Conservation (phyloP, 2,113 vertebrate species). For the Alexandromys fortis region DNA sequence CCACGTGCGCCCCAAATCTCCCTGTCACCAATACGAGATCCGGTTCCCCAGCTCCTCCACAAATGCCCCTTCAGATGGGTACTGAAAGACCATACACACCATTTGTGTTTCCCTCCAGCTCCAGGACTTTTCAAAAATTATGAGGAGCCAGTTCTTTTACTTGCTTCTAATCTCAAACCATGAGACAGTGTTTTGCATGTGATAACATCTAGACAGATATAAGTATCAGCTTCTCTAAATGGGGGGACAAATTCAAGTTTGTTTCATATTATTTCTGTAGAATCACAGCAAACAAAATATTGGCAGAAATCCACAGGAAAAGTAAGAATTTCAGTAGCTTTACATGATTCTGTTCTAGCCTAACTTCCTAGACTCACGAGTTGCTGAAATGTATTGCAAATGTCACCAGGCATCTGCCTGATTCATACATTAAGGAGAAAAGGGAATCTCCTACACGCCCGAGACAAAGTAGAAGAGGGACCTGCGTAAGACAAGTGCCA, state of each 20-base stretch:
- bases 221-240: constrained; percentile 37
- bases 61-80: not conserved
- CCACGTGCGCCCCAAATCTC: not conserved
- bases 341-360: constrained; percentile 61
- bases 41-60: not conserved
- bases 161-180: constrained; percentile 45
- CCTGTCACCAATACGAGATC: not conserved
- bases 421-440: constrained; percentile 52
- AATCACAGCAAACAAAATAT: constrained; percentile 70
- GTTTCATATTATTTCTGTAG: constrained; percentile 50
- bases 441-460: constrained; percentile 25
- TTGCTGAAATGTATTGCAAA: constrained; percentile 74
- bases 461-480: constrained; percentile 27
- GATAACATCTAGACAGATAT: constrained; percentile 45
- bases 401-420: constrained; percentile 65
- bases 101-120: not conserved
- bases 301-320: constrained; percentile 57
- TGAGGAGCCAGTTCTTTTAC: not conserved
- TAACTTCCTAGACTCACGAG: constrained; percentile 63
- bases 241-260: constrained; percentile 52
- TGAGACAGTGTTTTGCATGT: constrained; percentile 40
- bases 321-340: constrained; percentile 66
- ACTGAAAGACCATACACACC: not conserved
- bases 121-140: constrained; percentile 2
- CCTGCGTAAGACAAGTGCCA: constrained; percentile 9